These are phyloP conservation scores for Lissocephala sabroskyi DNA, from an alignment of 2,888 invertebrate species.

Conservation along the genomic window DNA sequence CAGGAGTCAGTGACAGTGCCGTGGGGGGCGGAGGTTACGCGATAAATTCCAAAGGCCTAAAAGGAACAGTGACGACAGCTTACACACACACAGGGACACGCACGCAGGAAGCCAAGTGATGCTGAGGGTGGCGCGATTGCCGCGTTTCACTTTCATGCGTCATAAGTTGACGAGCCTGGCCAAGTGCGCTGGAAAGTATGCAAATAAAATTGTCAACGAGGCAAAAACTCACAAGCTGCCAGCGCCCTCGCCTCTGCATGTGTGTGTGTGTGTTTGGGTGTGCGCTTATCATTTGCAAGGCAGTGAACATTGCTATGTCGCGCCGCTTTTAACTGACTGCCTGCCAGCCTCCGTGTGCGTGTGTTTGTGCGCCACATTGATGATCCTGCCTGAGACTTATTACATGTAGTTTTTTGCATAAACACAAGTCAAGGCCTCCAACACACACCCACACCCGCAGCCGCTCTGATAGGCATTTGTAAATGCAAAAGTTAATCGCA, in stretches of 20 bases:
- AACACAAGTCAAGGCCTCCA: slow-evolving; percentile 7
- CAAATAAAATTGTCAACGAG: slow-evolving; percentile 42
- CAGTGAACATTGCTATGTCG: slow-evolving; percentile 11
- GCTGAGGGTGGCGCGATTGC: too few relatives aligned
- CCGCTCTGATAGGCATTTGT: slow-evolving; percentile 23
- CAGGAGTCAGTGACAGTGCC: slow-evolving; percentile 8
- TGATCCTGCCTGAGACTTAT: slow-evolving; percentile 2
- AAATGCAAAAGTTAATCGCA: slow-evolving; percentile 35
- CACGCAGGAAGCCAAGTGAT: neutral
- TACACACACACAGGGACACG: slow-evolving; percentile 1
- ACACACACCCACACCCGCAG: neutral
- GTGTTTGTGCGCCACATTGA: slow-evolving; percentile 3
- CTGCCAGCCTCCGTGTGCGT: neutral
- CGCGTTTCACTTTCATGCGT: slow-evolving; percentile 17
- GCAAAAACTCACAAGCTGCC: slow-evolving; percentile 8
- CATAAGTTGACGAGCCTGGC: slow-evolving; percentile 19
- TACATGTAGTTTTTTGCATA: slow-evolving; percentile 4
- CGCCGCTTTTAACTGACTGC: slow-evolving; percentile 15
- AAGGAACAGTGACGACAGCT: neutral
- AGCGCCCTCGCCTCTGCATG: slow-evolving; percentile 1
- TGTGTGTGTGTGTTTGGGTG: too few relatives aligned
- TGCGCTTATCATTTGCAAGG: neutral
- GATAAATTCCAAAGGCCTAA: slow-evolving; percentile 1
- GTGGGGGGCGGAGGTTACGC: neutral
- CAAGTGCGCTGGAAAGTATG: slow-evolving; percentile 28